These are phyloP conservation scores for Drosophila nigricruria DNA, from an alignment of 2,888 invertebrate genomes.

Conservation along the genomic window DNA sequence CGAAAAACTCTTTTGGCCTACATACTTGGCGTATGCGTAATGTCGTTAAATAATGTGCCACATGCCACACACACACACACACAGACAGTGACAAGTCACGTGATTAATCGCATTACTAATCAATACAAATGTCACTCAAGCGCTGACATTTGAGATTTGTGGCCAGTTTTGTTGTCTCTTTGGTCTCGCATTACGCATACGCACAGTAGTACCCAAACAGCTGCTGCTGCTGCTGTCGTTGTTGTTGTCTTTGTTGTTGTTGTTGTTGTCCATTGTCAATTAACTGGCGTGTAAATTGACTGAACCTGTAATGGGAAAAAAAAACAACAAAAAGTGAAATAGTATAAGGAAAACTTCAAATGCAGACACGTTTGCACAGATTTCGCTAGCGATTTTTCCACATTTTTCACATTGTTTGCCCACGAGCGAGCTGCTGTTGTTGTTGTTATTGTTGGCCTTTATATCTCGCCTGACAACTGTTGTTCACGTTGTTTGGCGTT, in stretches of 20 bases:
- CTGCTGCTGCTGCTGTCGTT: neutral
- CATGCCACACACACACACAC: conserved; percentile 46
- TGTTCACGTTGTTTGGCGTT: conserved; percentile 26
- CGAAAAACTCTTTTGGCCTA: conserved; percentile 47
- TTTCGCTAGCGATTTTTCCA: conserved; percentile 34
- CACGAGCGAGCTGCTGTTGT: conserved; percentile 23
- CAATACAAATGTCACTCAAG: conserved; percentile 77
- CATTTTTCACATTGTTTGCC: conserved; percentile 46
- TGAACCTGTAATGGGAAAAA: conserved; percentile 41
- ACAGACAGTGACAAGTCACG: conserved; percentile 41
- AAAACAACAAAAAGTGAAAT: conserved; percentile 15
- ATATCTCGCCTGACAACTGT: conserved; percentile 40
- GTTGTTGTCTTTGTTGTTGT: neutral
- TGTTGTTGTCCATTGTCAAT: conserved; percentile 59
- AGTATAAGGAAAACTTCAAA: conserved; percentile 26
- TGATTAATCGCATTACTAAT: conserved; percentile 78
- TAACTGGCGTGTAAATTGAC: conserved; percentile 72
- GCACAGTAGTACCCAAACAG: conserved; percentile 61
- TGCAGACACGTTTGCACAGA: conserved; percentile 40
- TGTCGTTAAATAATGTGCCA: conserved; percentile 68
- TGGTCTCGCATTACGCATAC: conserved; percentile 73
- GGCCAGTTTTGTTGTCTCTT: conserved; percentile 48
- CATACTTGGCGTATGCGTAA: conserved; percentile 63
- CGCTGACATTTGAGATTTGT: conserved; percentile 77
- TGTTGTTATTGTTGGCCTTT: conserved; percentile 29